Evolutionary conservation across 2,113 vertebrate genomes (phyloP), one percentile per base, ranked within the genome.

Genomic region (Plecturocebus donacophilus): DNA sequence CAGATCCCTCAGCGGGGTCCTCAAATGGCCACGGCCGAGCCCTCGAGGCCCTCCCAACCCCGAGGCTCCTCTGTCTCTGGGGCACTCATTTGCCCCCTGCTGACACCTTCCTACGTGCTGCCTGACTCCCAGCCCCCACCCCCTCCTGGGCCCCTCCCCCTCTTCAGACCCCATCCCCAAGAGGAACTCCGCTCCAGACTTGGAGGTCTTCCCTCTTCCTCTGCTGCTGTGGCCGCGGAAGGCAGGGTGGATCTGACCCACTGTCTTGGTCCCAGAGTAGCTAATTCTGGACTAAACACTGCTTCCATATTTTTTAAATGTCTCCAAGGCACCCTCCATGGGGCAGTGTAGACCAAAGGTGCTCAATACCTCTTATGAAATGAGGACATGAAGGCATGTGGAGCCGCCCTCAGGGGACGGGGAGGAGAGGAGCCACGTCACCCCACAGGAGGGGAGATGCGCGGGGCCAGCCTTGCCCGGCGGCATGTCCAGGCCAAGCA

Each of bases 301-400:
- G 0, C 8, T 61, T 27, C 0, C 6, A 16, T 42, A 42, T 25
- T 25, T 79, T 49, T 32, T 16, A 25, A 20, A 3, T 0, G 8
- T 47, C 49, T 85, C 56, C 45, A 17, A 32, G 45, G 25, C 4
- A 2, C 30, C 23, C 23, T 54, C 1, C 13, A 3, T 0, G 25
- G 49, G 32, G 21, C 54, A 9, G 35, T 10, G 9, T 27, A 38
- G 45, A 38, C 66, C 7, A 13, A 8, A 47, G 58, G 87, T 6
- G 1, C n/a, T 52, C 68, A 2, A 2, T 6, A 20, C 16, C 27
- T 40, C 58, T 42, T 56, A 5, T 12, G 10, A n/a, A 13, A 32
- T 0, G 14, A 30, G 19, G 38, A 2, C 11, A 2, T 0, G 6
- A 23, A 3, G 32, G 40, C 9, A 3, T 0, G 23, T 3, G 4